Evolutionary conservation across 2,113 vertebrate genomes (phyloP).

Genomic region (Miniopterus natalensis): DNA sequence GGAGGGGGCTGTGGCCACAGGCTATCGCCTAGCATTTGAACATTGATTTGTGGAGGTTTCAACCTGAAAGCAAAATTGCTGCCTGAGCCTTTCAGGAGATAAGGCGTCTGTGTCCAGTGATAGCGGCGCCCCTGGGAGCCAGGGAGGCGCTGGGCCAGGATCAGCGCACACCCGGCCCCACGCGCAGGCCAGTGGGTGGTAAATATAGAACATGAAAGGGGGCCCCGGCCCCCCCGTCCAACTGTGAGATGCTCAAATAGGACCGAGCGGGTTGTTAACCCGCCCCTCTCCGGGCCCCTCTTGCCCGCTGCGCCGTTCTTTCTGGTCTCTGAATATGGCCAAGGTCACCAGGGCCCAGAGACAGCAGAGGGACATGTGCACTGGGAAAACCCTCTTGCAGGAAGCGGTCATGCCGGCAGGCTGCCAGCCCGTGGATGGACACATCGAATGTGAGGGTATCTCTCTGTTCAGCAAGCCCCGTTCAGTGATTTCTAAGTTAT

Average conservation of each 20-base stretch:
- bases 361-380: fast-evolving
- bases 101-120: slow-evolving; percentile 82
- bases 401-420: background rate
- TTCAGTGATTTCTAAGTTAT: background rate
- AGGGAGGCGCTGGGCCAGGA: slow-evolving; percentile 84
- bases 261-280: slow-evolving; percentile 55
- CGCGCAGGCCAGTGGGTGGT: slow-evolving; percentile 75
- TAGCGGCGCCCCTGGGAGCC: slow-evolving; percentile 85
- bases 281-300: slow-evolving; percentile 59
- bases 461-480: background rate
- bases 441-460: fast-evolving
- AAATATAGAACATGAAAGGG: slow-evolving; percentile 89
- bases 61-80: slow-evolving; percentile 86
- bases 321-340: background rate
- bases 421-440: background rate
- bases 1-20: background rate
- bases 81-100: slow-evolving; percentile 85
- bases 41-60: slow-evolving; percentile 65
- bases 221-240: slow-evolving; percentile 75
- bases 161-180: slow-evolving; percentile 83
- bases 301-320: background rate
- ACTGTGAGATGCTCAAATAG: slow-evolving; percentile 36
- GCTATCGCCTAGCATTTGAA: slow-evolving; percentile 2
- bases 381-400: background rate
- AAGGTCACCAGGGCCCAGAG: background rate